Evolutionary conservation across 1,140 invertebrate genomes (phyloP).

Genomic region (Trachelipus rathkii): DNA sequence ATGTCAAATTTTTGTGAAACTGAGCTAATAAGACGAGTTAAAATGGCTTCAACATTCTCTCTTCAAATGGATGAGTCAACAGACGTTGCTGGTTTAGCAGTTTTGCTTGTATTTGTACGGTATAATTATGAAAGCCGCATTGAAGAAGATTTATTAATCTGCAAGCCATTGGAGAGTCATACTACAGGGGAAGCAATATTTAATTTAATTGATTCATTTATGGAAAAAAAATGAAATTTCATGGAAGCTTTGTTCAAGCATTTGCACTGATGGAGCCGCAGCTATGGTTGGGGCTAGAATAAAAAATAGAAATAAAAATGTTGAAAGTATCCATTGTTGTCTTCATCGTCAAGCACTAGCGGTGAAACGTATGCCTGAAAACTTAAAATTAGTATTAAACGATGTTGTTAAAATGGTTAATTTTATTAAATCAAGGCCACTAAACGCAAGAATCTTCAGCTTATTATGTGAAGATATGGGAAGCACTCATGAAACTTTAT

Average conservation of each 20-base stretch:
- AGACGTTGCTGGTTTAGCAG: too few relatives aligned
- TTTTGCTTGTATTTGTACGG: too few relatives aligned
- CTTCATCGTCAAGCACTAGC: background rate
- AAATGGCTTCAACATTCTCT: too few relatives aligned
- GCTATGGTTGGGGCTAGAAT: background rate
- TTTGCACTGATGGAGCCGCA: background rate
- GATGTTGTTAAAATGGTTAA: slow-evolving; percentile 1
- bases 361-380: background rate
- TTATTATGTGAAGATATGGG: slow-evolving; percentile 48
- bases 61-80: too few relatives aligned
- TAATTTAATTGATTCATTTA: too few relatives aligned
- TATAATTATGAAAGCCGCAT: too few relatives aligned
- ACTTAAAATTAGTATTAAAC: background rate
- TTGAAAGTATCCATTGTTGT: background rate
- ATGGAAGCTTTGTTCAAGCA: background rate
- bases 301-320: background rate
- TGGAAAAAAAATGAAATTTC: background rate
- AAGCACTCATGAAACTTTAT: slow-evolving; percentile 45
- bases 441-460: slow-evolving; percentile 48
- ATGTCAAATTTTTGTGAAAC: too few relatives aligned
- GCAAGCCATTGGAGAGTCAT: too few relatives aligned
- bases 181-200: too few relatives aligned
- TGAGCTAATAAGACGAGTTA: too few relatives aligned
- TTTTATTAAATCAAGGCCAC: slow-evolving; percentile 16
- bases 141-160: too few relatives aligned